Conservation (phyloP, 2,888 invertebrate species). For the Aphidius colemani region DNA sequence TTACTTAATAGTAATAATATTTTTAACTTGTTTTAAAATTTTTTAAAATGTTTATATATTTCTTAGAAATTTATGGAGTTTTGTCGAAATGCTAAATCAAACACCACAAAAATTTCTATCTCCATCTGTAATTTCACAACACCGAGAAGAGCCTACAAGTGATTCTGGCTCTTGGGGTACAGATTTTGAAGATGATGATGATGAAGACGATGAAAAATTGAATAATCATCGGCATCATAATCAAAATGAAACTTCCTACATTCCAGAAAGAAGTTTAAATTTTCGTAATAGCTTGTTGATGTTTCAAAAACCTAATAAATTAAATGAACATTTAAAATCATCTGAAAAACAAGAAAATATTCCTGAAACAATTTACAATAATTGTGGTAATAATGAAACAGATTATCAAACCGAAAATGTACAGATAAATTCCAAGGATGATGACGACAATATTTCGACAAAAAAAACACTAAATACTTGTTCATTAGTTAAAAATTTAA, state of each 20-base stretch:
- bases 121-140: conserved; percentile 29
- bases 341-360: conserved; percentile 39
- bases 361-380: conserved; percentile 40
- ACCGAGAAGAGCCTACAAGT: conserved; percentile 39
- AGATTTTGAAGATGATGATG: conserved; percentile 51
- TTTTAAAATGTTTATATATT: conserved; percentile 7
- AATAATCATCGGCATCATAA: not conserved
- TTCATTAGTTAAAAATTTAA: no score
- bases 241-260: not conserved
- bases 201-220: conserved; percentile 34
- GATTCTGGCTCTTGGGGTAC: conserved; percentile 55
- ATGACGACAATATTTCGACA: conserved; percentile 30
- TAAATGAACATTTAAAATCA: conserved; percentile 10
- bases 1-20: not conserved
- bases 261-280: conserved; percentile 30
- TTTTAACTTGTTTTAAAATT: conserved; percentile 16
- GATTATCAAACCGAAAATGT: conserved; percentile 27
- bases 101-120: conserved; percentile 47
- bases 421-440: conserved; percentile 37
- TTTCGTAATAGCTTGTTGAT: conserved; percentile 40
- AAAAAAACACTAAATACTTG: not conserved
- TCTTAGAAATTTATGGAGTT: conserved; percentile 48
- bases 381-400: conserved; percentile 37
- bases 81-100: conserved; percentile 50
- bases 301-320: conserved; percentile 40